Percentiles rank a stretch among this genome's conserved stretches.
Evolutionary conservation across 2,797 vertebrate species (phyloP).

Genomic region (Myotis planiceps): DNA sequence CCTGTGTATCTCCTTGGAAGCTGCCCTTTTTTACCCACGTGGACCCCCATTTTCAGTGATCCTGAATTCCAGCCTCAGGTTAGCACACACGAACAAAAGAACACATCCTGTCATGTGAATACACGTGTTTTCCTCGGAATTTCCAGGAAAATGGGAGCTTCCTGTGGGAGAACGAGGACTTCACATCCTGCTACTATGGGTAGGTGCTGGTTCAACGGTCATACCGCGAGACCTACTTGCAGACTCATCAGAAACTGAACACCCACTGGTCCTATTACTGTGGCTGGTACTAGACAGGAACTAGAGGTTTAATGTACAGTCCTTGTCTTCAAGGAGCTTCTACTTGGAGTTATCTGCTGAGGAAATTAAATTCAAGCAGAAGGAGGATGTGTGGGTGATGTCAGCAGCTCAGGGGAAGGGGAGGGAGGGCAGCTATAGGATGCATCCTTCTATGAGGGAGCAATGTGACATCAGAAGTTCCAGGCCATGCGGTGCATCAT

Average conservation of each 20-base stretch:
- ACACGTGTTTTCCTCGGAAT: neutral
- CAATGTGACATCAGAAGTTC: neutral
- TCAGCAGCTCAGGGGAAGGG: neutral
- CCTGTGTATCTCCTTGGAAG: neutral
- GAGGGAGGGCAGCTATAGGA: neutral
- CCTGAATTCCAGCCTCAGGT: neutral
- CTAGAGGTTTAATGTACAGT: neutral
- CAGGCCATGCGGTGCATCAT: fast-evolving
- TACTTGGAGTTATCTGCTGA: neutral
- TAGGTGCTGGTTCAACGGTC: neutral
- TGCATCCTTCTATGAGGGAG: neutral
- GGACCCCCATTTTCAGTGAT: neutral
- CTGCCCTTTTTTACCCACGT: neutral
- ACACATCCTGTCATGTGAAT: neutral
- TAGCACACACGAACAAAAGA: neutral
- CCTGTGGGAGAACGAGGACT: neutral
- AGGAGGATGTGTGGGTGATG: neutral
- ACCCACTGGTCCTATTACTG: neutral
- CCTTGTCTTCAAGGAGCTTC: neutral
- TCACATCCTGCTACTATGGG: neutral
- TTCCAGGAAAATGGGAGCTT: neutral
- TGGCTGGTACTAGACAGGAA: neutral
- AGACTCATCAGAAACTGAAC: neutral
- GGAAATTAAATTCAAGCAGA: neutral
- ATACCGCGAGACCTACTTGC: neutral